Conservation (phyloP, 1,140 invertebrate species). For the Bilobella aurantiaca region DNA sequence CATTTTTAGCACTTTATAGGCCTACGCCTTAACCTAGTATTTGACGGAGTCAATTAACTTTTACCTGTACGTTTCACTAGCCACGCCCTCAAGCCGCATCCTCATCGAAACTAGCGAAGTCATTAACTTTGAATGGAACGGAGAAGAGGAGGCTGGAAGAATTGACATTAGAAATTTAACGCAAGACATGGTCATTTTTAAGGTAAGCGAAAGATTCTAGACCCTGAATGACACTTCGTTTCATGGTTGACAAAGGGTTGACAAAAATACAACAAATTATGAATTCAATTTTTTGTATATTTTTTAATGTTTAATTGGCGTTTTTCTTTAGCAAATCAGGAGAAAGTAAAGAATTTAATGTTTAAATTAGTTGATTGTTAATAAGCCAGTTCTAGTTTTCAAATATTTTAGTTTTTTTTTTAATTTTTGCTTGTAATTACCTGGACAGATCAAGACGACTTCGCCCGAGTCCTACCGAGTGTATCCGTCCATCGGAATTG, state of each 20-base stretch:
- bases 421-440: constrained; percentile 31
- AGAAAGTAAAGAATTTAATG: too few species aligned
- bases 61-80: too few species aligned
- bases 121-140: background rate
- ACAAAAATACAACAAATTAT: too few species aligned
- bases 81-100: background rate
- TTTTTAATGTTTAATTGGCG: too few species aligned
- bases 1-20: too few species aligned
- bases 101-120: background rate
- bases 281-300: too few species aligned
- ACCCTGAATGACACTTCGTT: too few species aligned
- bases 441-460: constrained; percentile 64
- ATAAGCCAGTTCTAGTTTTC: background rate
- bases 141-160: constrained; percentile 11
- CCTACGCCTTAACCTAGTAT: too few species aligned
- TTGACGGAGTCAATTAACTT: too few species aligned
- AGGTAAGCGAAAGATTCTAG: constrained; percentile 25
- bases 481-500: constrained; percentile 64
- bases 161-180: constrained; percentile 22
- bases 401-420: background rate
- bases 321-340: background rate
- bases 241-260: too few species aligned
- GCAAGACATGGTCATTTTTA: constrained; percentile 18
- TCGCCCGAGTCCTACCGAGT: constrained; percentile 83
- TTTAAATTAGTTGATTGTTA: background rate